Evolutionary conservation across 2,113 vertebrate species (phyloP).

Genomic region (Paradisaea rubra): DNA sequence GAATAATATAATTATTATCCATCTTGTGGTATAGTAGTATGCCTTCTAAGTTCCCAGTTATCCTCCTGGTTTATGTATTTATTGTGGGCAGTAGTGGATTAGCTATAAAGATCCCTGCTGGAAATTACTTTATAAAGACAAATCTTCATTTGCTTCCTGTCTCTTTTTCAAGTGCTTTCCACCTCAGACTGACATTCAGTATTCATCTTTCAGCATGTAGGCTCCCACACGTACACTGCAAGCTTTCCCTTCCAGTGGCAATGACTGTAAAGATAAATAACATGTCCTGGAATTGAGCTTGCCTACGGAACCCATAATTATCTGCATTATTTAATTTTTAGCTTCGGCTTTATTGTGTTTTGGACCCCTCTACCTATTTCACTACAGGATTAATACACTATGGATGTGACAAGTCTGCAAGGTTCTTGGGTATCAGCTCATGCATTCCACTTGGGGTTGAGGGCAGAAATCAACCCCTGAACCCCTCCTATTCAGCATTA

Average conservation of each 20-base stretch:
- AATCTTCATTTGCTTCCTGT: not conserved
- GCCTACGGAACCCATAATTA: not conserved
- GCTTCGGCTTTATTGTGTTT: not conserved
- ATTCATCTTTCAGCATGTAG: not conserved
- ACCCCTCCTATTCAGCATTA: not conserved
- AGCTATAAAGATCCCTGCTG: not conserved
- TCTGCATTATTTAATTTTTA: not conserved
- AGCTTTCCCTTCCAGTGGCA: not conserved
- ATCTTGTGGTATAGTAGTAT: not conserved
- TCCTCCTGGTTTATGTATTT: not conserved
- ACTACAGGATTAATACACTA: not conserved
- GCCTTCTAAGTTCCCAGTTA: not conserved
- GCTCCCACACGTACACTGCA: not conserved
- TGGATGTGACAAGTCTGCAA: not conserved
- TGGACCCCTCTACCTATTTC: not conserved
- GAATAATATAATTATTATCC: not conserved
- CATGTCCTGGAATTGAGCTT: not conserved
- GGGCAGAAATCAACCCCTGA: not conserved
- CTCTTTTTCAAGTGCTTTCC: not conserved
- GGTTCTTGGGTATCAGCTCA: not conserved
- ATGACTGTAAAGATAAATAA: not conserved
- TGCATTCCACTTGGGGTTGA: not conserved
- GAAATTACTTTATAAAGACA: not conserved
- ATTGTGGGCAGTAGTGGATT: not conserved
- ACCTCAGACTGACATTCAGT: not conserved